A percentile compares a stretch with the other conserved stretches of the same genome.
Conservation (phyloP, 1,140 invertebrate genomes). For the Luehdorfia chinensis region DNA sequence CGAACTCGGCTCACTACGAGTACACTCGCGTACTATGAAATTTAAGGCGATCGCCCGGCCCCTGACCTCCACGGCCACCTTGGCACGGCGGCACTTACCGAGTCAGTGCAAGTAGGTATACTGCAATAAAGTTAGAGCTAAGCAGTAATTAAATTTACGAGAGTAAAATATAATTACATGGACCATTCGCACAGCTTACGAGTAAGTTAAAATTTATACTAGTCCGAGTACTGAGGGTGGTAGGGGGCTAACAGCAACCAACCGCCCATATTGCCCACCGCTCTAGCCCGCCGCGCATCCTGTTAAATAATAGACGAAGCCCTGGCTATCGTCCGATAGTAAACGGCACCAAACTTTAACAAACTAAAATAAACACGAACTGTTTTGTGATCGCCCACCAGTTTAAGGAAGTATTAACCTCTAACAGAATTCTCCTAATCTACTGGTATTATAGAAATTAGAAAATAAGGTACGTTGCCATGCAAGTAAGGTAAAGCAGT, state of each 20-base stretch:
- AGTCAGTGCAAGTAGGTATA: too few relatives aligned
- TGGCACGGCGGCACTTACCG: too few relatives aligned
- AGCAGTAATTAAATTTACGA: not conserved
- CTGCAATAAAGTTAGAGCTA: too few relatives aligned
- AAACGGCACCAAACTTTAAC: conserved; percentile 2
- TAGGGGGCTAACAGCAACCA: not conserved
- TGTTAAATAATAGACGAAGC: conserved; percentile 10
- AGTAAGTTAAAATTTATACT: conserved; percentile 11
- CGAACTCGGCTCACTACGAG: too few relatives aligned
- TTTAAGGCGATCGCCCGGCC: too few relatives aligned
- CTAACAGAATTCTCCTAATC: not conserved
- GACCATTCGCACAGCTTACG: conserved; percentile 9
- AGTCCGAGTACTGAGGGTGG: not conserved
- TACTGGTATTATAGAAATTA: too few relatives aligned
- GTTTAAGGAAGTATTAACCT: not conserved
- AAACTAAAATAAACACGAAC: conserved; percentile 5
- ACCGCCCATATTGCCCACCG: not conserved
- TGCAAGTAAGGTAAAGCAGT: too few relatives aligned
- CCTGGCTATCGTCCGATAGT: conserved; percentile 3
- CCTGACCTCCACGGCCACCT: too few relatives aligned
- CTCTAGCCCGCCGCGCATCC: not conserved
- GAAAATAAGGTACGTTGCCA: too few relatives aligned
- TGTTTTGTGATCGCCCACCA: conserved; percentile 2
- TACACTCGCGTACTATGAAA: too few relatives aligned
- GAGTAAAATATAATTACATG: conserved; percentile 5